Conservation (phyloP, 37 sponge, comb jelly and placozoan genomes). For the Aplysina aerophoba region DNA sequence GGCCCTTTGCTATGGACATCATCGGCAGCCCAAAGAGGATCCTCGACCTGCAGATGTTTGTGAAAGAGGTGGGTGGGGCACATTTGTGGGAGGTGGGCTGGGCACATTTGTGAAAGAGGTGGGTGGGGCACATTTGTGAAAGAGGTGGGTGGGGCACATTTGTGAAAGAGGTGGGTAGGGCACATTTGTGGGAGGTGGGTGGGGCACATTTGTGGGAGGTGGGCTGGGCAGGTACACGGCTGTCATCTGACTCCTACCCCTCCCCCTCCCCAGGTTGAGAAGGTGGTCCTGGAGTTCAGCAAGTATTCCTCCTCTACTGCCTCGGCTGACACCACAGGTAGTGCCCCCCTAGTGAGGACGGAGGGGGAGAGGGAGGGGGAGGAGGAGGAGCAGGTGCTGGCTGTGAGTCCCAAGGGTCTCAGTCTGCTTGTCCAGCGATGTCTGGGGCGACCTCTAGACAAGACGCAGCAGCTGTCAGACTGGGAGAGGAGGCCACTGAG, state of each 20-base stretch:
- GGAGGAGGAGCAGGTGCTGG: neutral
- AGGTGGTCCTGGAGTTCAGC: neutral
- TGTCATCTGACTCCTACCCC: neutral
- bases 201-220: too few species aligned
- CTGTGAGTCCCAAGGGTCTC: slow-evolving; percentile 48
- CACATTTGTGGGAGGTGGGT: neutral
- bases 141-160: neutral
- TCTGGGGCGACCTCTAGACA: slow-evolving; percentile 86
- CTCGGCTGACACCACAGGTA: neutral
- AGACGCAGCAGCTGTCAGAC: slow-evolving; percentile 85
- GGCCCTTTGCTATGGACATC: slow-evolving; percentile 61
- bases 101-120: neutral
- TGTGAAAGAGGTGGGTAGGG: neutral
- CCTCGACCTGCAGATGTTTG: slow-evolving; percentile 62
- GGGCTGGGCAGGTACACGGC: too few species aligned
- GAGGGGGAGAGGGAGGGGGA: neutral
- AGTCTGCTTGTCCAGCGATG: slow-evolving; percentile 63
- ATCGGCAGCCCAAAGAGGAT: slow-evolving; percentile 41
- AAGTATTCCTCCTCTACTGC: neutral
- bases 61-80: slow-evolving; percentile 33
- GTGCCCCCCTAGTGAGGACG: neutral
- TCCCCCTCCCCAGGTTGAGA: neutral
- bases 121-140: neutral
- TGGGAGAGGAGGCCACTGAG: slow-evolving; percentile 88
- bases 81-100: neutral